These are phyloP conservation scores for Pristionchus mayeri DNA, from an alignment of 2,888 invertebrate genomes.

Conservation along the genomic window DNA sequence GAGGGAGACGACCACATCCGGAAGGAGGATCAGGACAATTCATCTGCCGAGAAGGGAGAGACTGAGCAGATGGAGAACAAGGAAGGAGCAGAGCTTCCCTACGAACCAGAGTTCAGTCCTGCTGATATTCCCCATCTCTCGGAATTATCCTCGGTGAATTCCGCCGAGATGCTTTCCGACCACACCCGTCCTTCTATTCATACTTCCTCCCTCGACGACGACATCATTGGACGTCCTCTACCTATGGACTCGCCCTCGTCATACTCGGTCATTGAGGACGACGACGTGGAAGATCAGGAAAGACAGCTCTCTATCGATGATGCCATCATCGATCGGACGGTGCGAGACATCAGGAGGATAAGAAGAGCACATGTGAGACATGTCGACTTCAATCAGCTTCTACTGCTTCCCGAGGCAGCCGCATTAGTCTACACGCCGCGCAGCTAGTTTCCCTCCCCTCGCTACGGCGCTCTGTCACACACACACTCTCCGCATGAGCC, in stretches of 20 bases:
- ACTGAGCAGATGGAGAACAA: neutral
- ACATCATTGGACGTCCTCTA: neutral
- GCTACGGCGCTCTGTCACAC: neutral
- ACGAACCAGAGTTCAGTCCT: neutral
- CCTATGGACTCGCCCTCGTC: neutral
- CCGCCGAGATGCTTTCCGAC: neutral
- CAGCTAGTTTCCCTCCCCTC: neutral
- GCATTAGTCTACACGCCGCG: neutral
- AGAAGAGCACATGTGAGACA: conserved; percentile 1
- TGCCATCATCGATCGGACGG: neutral
- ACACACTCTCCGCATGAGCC: conserved; percentile 3
- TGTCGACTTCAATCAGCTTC: neutral
- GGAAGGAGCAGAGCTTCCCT: neutral
- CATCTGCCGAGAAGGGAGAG: neutral
- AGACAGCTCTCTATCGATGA: neutral
- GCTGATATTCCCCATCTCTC: conserved; percentile 1
- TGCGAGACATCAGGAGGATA: neutral
- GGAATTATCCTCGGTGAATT: neutral
- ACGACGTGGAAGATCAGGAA: neutral
- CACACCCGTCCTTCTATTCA: neutral
- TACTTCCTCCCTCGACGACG: neutral
- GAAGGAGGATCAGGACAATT: neutral
- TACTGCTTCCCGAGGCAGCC: neutral
- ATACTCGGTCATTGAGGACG: conserved; percentile 32
- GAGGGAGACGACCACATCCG: neutral